A percentile compares a stretch with the other conserved stretches of the same genome.
These are phyloP conservation scores for Oenanthe oenanthe DNA, from an alignment of 2,113 vertebrate species.

Conservation along the genomic window DNA sequence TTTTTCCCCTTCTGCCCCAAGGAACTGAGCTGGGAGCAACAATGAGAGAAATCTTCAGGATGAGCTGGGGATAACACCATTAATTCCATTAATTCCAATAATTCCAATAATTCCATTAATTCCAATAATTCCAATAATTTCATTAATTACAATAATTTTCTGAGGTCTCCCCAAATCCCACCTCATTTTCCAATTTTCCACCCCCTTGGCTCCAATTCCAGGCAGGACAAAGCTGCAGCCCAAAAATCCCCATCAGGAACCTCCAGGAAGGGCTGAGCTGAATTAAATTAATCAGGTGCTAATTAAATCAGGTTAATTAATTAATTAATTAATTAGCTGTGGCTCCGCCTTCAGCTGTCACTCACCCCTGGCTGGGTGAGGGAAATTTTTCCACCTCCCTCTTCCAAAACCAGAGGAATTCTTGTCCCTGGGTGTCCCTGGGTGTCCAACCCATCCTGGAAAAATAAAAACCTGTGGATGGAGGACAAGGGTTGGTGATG, in stretches of 20 bases:
- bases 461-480: accelerated
- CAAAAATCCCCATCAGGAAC: not conserved
- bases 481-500: not conserved
- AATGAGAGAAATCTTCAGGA: not conserved
- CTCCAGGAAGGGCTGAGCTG: not conserved
- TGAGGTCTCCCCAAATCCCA: not conserved
- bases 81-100: no score
- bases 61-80: not conserved
- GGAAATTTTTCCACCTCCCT: not conserved
- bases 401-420: not conserved
- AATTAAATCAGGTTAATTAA: no score
- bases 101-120: no score
- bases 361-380: not conserved
- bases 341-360: not conserved
- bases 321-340: not conserved
- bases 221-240: accelerated
- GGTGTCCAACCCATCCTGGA: not conserved
- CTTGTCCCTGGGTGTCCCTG: not conserved
- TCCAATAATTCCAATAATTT: no score
- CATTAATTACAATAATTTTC: no score
- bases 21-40: not conserved
- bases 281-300: no score
- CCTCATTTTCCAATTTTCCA: not conserved
- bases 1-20: not conserved
- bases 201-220: accelerated